These are phyloP conservation scores for Sebastes fasciatus DNA, from an alignment of 2,113 vertebrate genomes.

Conservation along the genomic window DNA sequence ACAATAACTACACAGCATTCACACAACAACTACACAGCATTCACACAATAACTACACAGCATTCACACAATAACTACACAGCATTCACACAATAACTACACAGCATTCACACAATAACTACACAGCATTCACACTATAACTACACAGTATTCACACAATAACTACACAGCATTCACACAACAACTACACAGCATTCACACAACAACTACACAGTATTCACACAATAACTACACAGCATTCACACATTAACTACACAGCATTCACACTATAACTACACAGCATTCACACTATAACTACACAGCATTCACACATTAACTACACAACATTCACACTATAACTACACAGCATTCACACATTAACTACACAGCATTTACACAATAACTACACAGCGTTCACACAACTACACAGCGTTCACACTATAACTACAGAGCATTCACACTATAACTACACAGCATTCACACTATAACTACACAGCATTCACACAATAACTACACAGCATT, in stretches of 20 bases:
- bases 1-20: not conserved
- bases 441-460: not conserved
- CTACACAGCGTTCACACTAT: too few species aligned
- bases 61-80: not conserved
- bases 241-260: not conserved
- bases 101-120: not conserved
- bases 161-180: not conserved
- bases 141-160: too few species aligned
- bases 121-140: too few species aligned
- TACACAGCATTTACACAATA: not conserved
- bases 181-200: not conserved
- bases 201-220: too few species aligned
- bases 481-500: not conserved
- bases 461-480: not conserved
- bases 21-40: not conserved
- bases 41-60: not conserved
- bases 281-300: not conserved
- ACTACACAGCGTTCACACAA: not conserved
- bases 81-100: not conserved
- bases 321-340: not conserved
- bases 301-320: not conserved
- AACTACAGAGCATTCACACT: not conserved
- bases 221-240: not conserved
- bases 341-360: too few species aligned
- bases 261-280: not conserved